These are phyloP conservation scores for Cyaniris semiargus DNA, from an alignment of 2,888 invertebrate species.

Conservation along the genomic window DNA sequence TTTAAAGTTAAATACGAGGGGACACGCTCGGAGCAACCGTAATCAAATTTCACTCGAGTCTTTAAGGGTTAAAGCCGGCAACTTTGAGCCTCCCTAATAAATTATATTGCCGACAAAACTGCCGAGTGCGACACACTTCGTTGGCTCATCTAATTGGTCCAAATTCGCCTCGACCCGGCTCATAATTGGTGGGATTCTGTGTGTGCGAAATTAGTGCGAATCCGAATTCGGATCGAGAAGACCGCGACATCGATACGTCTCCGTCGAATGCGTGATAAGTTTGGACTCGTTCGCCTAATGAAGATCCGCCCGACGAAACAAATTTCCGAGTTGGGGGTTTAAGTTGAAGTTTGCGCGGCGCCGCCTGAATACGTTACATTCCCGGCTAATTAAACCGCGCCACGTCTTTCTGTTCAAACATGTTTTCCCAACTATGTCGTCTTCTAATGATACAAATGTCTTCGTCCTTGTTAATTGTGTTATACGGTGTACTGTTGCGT, in stretches of 20 bases:
- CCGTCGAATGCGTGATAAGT: slow-evolving; percentile 71
- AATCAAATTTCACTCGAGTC: slow-evolving; percentile 79
- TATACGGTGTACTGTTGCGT: slow-evolving; percentile 18
- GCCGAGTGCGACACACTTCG: slow-evolving; percentile 78
- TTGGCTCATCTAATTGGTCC: slow-evolving; percentile 79
- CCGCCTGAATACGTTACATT: slow-evolving; percentile 69
- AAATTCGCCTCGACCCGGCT: slow-evolving; percentile 74
- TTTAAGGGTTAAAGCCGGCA: slow-evolving; percentile 77
- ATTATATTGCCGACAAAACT: slow-evolving; percentile 80
- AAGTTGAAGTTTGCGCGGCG: slow-evolving; percentile 61
- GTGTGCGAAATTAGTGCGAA: slow-evolving; percentile 72
- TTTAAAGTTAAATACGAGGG: slow-evolving; percentile 68
- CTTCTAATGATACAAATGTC: slow-evolving; percentile 32
- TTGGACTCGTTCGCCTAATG: slow-evolving; percentile 66
- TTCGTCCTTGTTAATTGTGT: slow-evolving; percentile 26
- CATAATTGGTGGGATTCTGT: slow-evolving; percentile 74
- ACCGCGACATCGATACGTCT: slow-evolving; percentile 65
- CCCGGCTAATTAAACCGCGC: slow-evolving; percentile 71
- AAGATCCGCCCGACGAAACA: slow-evolving; percentile 69
- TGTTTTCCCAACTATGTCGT: slow-evolving; percentile 29
- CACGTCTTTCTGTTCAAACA: slow-evolving; percentile 42
- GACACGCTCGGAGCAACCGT: slow-evolving; percentile 73
- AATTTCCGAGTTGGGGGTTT: slow-evolving; percentile 66
- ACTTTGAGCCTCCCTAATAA: slow-evolving; percentile 78
- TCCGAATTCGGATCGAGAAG: slow-evolving; percentile 65